Evolutionary conservation across 2,797 vertebrate genomes (phyloP).

Genomic region (Limosa lapponica): DNA sequence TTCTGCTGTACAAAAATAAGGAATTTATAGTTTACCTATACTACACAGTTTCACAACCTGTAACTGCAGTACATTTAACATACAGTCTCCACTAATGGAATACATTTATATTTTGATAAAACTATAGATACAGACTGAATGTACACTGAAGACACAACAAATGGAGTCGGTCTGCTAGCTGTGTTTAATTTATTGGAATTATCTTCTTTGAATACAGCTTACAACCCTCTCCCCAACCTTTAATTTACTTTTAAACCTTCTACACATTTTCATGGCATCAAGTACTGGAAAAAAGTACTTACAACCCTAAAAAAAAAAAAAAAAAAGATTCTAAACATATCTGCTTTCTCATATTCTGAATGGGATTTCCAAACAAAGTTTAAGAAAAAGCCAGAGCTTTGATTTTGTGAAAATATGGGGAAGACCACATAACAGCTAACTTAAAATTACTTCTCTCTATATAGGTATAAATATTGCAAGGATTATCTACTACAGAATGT

Average conservation of each 20-base stretch:
- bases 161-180: conserved; percentile 74
- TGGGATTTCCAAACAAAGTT: conserved; percentile 34
- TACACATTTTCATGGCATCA: conserved; percentile 63
- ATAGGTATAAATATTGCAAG: conserved; percentile 7
- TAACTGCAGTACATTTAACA: conserved; percentile 80
- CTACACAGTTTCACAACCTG: conserved; percentile 83
- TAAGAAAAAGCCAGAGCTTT: conserved; percentile 27
- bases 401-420: neutral
- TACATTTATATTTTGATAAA: conserved; percentile 78
- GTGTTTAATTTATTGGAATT: conserved; percentile 62
- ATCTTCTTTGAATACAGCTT: conserved; percentile 59
- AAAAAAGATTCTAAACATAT: conserved; percentile 1
- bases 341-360: neutral
- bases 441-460: neutral
- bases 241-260: conserved; percentile 53
- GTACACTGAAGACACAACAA: conserved; percentile 79
- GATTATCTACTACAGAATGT: neutral
- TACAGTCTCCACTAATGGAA: conserved; percentile 80
- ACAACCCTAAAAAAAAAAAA: conserved; percentile 8
- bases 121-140: conserved; percentile 77
- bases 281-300: conserved; percentile 52
- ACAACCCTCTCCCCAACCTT: conserved; percentile 33
- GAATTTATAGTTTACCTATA: conserved; percentile 79
- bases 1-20: conserved; percentile 90
- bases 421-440: neutral